A percentile compares a stretch with the other conserved stretches of the same genome.
These are phyloP conservation scores for Oryzias sinensis DNA, from an alignment of 2,797 vertebrate genomes.

Conservation along the genomic window DNA sequence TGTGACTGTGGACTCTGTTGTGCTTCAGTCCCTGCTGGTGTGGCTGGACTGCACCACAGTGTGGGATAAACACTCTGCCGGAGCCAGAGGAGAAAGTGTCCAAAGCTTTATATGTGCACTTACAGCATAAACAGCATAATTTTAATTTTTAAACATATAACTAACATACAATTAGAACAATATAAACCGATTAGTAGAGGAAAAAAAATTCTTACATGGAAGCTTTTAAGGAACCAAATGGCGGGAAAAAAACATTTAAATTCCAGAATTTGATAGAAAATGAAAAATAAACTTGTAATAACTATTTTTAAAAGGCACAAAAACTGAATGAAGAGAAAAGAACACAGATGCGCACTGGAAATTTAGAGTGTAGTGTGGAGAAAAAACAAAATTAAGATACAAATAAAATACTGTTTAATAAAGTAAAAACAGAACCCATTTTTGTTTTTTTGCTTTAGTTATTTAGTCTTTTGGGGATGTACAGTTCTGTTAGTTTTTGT, in stretches of 20 bases:
- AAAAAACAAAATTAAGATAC: too few species aligned
- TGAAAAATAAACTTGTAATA: conserved; percentile 7
- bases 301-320: conserved; percentile 5
- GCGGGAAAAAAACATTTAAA: conserved; percentile 7
- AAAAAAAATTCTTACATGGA: conserved; percentile 18
- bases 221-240: conserved; percentile 22
- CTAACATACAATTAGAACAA: conserved; percentile 12
- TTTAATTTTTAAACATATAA: conserved; percentile 19
- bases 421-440: too few species aligned
- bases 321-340: not conserved
- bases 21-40: conserved; percentile 62
- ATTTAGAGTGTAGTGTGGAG: too few species aligned
- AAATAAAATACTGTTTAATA: too few species aligned
- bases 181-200: conserved; percentile 19
- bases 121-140: not conserved
- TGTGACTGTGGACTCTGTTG: conserved; percentile 63
- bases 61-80: conserved; percentile 51
- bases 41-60: conserved; percentile 46
- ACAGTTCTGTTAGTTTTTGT: not conserved
- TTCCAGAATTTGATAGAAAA: conserved; percentile 1
- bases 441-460: not conserved
- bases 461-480: not conserved
- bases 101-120: conserved; percentile 5
- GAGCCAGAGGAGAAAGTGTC: conserved; percentile 35
- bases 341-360: not conserved